A percentile compares a stretch with the other conserved stretches of the same genome.
Conservation (phyloP, 2,113 vertebrate species). For the Phoxinus phoxinus region DNA sequence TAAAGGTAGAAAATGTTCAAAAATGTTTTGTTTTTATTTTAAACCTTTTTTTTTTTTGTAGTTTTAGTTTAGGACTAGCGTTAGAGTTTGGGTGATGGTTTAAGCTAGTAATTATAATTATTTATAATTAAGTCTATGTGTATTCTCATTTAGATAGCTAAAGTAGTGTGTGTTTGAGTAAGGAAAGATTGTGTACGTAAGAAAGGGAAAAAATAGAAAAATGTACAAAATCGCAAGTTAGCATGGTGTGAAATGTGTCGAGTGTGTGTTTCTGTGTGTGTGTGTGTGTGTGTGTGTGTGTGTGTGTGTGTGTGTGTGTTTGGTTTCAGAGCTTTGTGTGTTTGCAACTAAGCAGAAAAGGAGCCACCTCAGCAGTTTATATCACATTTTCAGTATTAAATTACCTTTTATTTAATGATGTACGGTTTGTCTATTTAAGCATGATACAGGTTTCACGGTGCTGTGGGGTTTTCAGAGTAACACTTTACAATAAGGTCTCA, state of each 20-base stretch:
- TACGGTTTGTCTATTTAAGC: not conserved
- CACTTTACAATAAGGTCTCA: not conserved
- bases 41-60: no score
- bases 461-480: not conserved
- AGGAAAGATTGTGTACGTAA: not conserved
- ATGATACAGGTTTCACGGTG: not conserved
- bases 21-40: no score
- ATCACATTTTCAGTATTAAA: conserved; percentile 7
- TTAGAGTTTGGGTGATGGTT: not conserved
- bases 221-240: not conserved
- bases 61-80: no score
- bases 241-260: conserved; percentile 42
- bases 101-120: not conserved
- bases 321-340: not conserved
- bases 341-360: conserved; percentile 18
- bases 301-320: conserved; percentile 14
- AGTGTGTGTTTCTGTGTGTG: not conserved
- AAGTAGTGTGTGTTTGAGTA: not conserved
- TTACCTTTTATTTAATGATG: conserved; percentile 15
- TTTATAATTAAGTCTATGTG: no score
- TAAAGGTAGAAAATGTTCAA: not conserved
- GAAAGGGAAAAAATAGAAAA: conserved; percentile 43
- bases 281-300: conserved; percentile 33
- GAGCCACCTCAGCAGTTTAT: conserved; percentile 17
- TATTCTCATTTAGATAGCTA: not conserved